Base-by-base conservation (phyloP, 2,113 vertebrate genomes). In the Xyliphius kryptos region DNA sequence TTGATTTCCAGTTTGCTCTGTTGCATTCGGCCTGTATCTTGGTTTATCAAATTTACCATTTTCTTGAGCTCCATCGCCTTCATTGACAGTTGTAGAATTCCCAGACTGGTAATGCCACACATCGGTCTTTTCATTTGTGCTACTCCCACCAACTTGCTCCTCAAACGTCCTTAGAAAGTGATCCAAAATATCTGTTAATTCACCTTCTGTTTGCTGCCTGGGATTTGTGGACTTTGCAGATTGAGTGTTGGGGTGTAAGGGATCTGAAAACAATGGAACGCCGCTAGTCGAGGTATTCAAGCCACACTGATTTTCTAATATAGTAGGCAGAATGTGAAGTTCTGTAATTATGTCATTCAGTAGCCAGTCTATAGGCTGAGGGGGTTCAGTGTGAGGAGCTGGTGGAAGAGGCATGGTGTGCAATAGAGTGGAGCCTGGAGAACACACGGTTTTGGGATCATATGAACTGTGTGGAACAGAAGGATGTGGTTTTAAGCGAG, bases 331-430 rank as follows among this genome's bases (percentile, higher is more conserved):
- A 56, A 83, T 74, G 21, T 81, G 47, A 0, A 85, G 77, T 8
- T 72, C 76, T 49, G 74, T 78, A 77, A 85, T 79, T 26, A 85
- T 67, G 40, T 87, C 83, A 62, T 85, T 81, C 54, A 87, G 66
- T 0, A 87, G 67, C 17, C 47, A 58, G 3, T 85, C 83, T 0
- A 85, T 70, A 11, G 74, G 71, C 50, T 80, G 77, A 0, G 62
- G 44, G 2, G 77, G 67, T 32, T 77, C 71, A 5, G 62, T 71
- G 0, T 16, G 53, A 44, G 60, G 44, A 8, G 67, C 37, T 5
- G 67, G 51, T 38, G 66, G 69, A 10, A 68, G 61, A 26, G 47
- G 7, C 4, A 63, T 17, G 8, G 54, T 70, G 62, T 74, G 74
- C 43, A 76, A 38, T 17, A 74, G 22, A 21, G 58, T 48, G 1